Evolutionary conservation across 2,797 vertebrate genomes (phyloP).

Genomic region (Sarcoramphus papa): DNA sequence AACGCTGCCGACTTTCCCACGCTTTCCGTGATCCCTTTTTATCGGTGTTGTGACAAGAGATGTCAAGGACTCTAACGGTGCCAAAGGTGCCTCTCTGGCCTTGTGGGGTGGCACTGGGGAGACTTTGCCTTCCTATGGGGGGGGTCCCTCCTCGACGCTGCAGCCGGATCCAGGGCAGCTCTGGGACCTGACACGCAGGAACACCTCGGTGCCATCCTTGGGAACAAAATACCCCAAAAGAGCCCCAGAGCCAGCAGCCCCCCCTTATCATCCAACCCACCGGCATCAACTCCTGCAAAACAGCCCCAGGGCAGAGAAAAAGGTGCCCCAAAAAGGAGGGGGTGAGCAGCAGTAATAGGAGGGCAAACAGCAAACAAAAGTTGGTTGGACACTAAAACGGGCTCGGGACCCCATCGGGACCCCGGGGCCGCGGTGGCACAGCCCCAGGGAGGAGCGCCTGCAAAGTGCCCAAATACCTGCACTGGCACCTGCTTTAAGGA

Average conservation of each 20-base stretch:
- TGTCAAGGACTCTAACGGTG: conserved; percentile 45
- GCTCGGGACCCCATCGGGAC: not conserved
- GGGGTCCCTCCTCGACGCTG: fast-evolving
- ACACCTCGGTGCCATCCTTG: not conserved
- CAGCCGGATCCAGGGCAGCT: not conserved
- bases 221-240: not conserved
- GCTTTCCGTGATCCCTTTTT: conserved; percentile 11
- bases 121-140: not conserved
- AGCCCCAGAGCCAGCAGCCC: not conserved
- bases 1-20: conserved; percentile 46
- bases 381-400: fast-evolving
- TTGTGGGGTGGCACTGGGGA: not conserved
- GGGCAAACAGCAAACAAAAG: not conserved
- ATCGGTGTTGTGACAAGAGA: conserved; percentile 11
- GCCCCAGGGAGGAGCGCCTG: not conserved
- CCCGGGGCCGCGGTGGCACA: fast-evolving
- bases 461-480: not conserved
- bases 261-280: too few relatives aligned
- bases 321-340: not conserved
- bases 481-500: not conserved
- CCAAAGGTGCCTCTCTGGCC: conserved; percentile 12
- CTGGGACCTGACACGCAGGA: fast-evolving
- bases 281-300: not conserved
- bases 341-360: not conserved
- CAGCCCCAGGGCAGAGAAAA: not conserved